Percentiles rank a stretch among this genome's conserved stretches.
phyloP scores from a whole-genome alignment of 1,140 invertebrate genomes.

The Proctacanthus coquilletti region DNA sequence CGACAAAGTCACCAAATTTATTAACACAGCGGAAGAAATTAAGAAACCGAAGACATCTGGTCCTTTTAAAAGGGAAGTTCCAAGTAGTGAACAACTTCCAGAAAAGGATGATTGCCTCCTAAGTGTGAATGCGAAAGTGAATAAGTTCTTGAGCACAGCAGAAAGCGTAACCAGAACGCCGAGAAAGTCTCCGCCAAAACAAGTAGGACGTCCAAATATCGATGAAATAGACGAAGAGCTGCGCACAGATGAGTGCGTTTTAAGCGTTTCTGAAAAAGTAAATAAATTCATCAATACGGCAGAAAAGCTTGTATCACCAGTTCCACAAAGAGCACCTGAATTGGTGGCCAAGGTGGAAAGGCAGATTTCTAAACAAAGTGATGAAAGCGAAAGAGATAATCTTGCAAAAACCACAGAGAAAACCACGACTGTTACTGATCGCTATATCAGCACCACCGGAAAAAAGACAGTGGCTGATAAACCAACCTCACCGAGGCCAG shows the following conservation, averaged over 20 bases:
- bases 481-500: neutral
- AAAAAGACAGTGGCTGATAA: too few species aligned
- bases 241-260: slow-evolving; percentile 35
- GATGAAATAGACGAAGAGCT: slow-evolving; percentile 37
- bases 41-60: slow-evolving; percentile 22
- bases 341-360: slow-evolving; percentile 31
- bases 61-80: slow-evolving; percentile 19
- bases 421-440: slow-evolving; percentile 9
- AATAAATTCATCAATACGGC: slow-evolving; percentile 41
- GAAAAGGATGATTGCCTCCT: slow-evolving; percentile 44
- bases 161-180: slow-evolving; percentile 35
- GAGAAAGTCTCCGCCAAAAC: slow-evolving; percentile 23
- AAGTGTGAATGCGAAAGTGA: slow-evolving; percentile 48
- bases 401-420: slow-evolving; percentile 12
- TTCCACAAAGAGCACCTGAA: slow-evolving; percentile 25
- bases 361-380: slow-evolving; percentile 29
- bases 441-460: too few species aligned
- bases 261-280: slow-evolving; percentile 43
- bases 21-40: slow-evolving; percentile 28
- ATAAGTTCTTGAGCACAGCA: slow-evolving; percentile 43
- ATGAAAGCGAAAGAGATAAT: slow-evolving; percentile 3
- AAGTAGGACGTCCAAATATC: slow-evolving; percentile 34
- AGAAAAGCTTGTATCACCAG: slow-evolving; percentile 31
- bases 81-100: slow-evolving; percentile 29
- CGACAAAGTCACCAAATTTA: slow-evolving; percentile 43